phyloP scores from a whole-genome alignment of 1,140 invertebrate species.

The Drosophila littoralis region DNA sequence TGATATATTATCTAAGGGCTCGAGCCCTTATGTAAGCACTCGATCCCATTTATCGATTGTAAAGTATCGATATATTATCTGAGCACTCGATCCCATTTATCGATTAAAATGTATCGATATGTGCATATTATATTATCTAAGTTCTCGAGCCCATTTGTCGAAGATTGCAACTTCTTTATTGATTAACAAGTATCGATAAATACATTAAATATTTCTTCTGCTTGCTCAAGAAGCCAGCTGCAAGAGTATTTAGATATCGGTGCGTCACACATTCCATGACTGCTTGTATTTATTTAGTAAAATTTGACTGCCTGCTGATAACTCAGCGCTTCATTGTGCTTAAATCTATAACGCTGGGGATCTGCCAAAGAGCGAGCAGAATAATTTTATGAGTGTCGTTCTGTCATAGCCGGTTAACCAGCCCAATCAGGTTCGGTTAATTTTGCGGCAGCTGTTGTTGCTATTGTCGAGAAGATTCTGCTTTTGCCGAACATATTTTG shows the following conservation, averaged over 20 bases:
- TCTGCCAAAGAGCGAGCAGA: constrained; percentile 40
- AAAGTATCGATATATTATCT: too few relatives aligned
- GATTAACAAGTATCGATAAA: too few relatives aligned
- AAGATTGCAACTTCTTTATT: too few relatives aligned
- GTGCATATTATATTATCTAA: too few relatives aligned
- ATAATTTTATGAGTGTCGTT: constrained; percentile 72
- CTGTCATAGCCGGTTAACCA: constrained; percentile 71
- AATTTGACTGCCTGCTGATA: constrained; percentile 43
- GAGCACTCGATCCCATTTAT: too few relatives aligned
- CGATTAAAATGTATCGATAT: too few relatives aligned
- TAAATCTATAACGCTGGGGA: constrained; percentile 68
- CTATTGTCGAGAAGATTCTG: constrained; percentile 73
- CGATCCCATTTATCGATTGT: too few relatives aligned
- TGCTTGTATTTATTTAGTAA: constrained; percentile 34
- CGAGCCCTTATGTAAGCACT: too few relatives aligned
- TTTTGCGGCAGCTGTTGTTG: constrained; percentile 39
- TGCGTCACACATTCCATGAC: neutral
- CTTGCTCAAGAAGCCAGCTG: neutral
- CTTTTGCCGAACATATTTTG: constrained; percentile 51
- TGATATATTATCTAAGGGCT: too few relatives aligned
- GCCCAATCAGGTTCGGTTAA: constrained; percentile 73
- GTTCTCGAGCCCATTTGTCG: too few relatives aligned
- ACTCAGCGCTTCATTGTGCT: constrained; percentile 49
- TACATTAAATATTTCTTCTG: too few relatives aligned
- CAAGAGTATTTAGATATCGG: constrained; percentile 31